Conservation (phyloP, 2,888 invertebrate genomes). For the Alloscopus bannaensis region DNA sequence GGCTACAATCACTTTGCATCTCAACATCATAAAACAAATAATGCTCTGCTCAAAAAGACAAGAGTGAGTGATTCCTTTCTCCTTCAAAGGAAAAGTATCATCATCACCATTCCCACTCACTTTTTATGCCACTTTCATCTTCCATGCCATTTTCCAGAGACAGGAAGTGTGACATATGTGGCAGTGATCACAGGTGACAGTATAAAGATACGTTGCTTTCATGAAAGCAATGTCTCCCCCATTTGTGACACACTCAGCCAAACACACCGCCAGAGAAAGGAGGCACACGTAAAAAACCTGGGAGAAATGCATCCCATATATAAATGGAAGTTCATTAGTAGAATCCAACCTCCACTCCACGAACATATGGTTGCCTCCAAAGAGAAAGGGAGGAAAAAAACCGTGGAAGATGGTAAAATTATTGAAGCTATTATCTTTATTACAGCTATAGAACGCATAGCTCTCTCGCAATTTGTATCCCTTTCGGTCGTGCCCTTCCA, state of each 20-base stretch:
- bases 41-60: conserved; percentile 13
- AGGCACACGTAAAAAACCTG: too few species aligned
- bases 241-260: conserved; percentile 34
- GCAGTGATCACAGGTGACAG: conserved; percentile 58
- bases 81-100: conserved; percentile 10
- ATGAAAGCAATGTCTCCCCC: conserved; percentile 37
- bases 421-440: conserved; percentile 55
- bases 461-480: not conserved
- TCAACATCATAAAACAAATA: conserved; percentile 56
- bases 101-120: conserved; percentile 30
- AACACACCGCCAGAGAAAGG: not conserved
- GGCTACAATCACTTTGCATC: conserved; percentile 24
- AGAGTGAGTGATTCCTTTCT: conserved; percentile 9
- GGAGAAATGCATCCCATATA: conserved; percentile 27
- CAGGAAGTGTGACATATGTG: conserved; percentile 47
- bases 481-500: not conserved
- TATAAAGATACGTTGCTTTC: conserved; percentile 51
- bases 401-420: conserved; percentile 34
- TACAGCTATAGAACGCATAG: conserved; percentile 2
- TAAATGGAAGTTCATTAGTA: conserved; percentile 47
- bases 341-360: conserved; percentile 20
- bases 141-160: conserved; percentile 4
- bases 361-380: conserved; percentile 5
- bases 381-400: conserved; percentile 21
- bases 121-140: conserved; percentile 18